Conservation (phyloP, 1,140 invertebrate species). For the Micrasema minimum region DNA sequence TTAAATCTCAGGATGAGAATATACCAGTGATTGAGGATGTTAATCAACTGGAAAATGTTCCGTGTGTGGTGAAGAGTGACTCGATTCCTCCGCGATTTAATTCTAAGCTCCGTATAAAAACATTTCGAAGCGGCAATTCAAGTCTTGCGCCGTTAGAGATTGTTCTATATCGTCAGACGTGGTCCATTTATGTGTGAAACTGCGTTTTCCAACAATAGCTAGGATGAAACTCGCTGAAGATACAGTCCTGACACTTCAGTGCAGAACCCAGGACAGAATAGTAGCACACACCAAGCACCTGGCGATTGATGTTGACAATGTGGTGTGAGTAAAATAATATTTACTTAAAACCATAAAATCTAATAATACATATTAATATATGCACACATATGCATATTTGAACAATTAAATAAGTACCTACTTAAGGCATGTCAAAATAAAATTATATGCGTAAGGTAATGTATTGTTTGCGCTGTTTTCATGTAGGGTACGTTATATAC, state of each 20-base stretch:
- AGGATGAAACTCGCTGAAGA: slow-evolving; percentile 73
- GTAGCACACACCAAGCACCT: slow-evolving; percentile 68
- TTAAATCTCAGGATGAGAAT: slow-evolving; percentile 50
- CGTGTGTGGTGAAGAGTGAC: slow-evolving; percentile 42
- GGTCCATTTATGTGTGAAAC: slow-evolving; percentile 65
- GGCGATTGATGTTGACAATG: slow-evolving; percentile 61
- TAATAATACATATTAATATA: too few relatives aligned
- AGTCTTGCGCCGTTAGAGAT: slow-evolving; percentile 43
- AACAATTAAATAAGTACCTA: too few relatives aligned
- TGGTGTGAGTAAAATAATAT: slow-evolving; percentile 57
- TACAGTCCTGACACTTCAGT: slow-evolving; percentile 70
- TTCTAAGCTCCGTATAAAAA: slow-evolving; percentile 48
- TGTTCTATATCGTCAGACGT: slow-evolving; percentile 39
- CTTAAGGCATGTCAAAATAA: too few relatives aligned
- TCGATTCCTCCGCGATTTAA: slow-evolving; percentile 37
- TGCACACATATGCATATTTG: too few relatives aligned
- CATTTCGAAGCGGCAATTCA: slow-evolving; percentile 45
- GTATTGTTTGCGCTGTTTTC: too few relatives aligned
- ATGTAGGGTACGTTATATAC: too few relatives aligned
- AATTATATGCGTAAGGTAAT: too few relatives aligned
- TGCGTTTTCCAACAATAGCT: slow-evolving; percentile 71
- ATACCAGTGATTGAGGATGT: slow-evolving; percentile 47
- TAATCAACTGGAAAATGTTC: slow-evolving; percentile 8
- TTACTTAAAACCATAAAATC: not conserved
- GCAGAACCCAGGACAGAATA: slow-evolving; percentile 70